A percentile compares a stretch with the other conserved stretches of the same genome.
These are phyloP conservation scores for Pachymerium ferrugineum DNA, from an alignment of 2,888 invertebrate genomes.

Conservation along the genomic window DNA sequence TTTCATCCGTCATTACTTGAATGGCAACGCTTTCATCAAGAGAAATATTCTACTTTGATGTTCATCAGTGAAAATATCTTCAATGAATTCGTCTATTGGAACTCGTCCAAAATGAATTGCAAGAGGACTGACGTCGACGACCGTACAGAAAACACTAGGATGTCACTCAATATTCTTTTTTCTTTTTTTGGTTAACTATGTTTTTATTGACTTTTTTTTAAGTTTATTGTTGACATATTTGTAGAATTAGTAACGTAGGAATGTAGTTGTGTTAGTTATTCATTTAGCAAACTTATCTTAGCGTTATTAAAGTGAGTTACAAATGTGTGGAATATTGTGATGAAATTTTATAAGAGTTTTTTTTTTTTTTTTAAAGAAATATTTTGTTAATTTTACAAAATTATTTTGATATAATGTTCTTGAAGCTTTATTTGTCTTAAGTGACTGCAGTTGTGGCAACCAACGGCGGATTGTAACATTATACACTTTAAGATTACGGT, in stretches of 20 bases:
- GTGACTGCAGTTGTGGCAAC: conserved; percentile 16
- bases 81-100: too few species aligned
- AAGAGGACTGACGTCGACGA: background rate
- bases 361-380: background rate
- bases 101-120: too few species aligned
- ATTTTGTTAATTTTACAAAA: background rate
- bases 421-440: conserved; percentile 6
- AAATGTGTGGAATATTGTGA: background rate
- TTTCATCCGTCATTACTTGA: background rate
- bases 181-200: background rate
- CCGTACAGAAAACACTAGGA: background rate
- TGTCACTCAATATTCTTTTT: background rate
- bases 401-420: conserved; percentile 10
- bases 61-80: too few species aligned
- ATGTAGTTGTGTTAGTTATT: conserved; percentile 4
- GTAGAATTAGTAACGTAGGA: background rate
- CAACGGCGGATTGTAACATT: conserved; percentile 1
- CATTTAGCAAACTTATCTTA: background rate
- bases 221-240: background rate
- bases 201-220: background rate
- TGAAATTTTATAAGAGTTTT: conserved; percentile 6
- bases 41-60: too few species aligned
- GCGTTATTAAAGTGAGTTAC: background rate
- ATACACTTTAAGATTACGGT: conserved; percentile 23
- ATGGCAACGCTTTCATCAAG: too few species aligned